Evolutionary conservation across 2,797 vertebrate genomes (phyloP).

Genomic region (Lophius americanus): DNA sequence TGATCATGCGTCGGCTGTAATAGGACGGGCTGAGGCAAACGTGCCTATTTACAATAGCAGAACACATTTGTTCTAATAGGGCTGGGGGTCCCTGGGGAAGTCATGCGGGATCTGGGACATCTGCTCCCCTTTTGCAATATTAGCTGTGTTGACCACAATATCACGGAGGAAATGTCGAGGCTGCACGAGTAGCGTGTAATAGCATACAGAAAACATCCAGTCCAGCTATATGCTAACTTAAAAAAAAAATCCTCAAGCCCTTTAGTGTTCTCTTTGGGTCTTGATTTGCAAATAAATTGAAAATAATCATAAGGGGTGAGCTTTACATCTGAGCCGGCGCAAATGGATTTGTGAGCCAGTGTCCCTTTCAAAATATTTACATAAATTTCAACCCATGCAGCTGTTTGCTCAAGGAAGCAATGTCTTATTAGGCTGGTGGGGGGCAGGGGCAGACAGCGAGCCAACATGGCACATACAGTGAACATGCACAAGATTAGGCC

Average conservation of each 20-base stretch:
- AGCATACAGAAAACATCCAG: background rate
- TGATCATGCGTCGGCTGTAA: slow-evolving; percentile 99
- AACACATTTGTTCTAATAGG: slow-evolving; percentile 99
- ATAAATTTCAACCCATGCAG: slow-evolving; percentile 98
- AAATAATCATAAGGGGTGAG: slow-evolving; percentile 95
- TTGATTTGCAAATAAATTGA: slow-evolving; percentile 99
- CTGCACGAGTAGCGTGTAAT: slow-evolving; percentile 15
- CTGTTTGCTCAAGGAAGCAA: slow-evolving; percentile 97
- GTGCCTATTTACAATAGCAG: slow-evolving; percentile 99
- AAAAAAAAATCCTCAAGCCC: slow-evolving; percentile 89
- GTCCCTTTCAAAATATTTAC: slow-evolving; percentile 99
- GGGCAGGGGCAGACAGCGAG: slow-evolving; percentile 29
- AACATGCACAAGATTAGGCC: slow-evolving; percentile 54
- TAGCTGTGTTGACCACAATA: slow-evolving; percentile 84
- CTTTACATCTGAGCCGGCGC: slow-evolving; percentile 88
- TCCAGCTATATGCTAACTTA: slow-evolving; percentile 77
- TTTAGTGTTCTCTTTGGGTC: slow-evolving; percentile 91
- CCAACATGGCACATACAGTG: slow-evolving; percentile 52
- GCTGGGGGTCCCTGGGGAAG: slow-evolving; percentile 93
- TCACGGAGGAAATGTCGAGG: slow-evolving; percentile 49
- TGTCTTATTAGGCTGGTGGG: slow-evolving; percentile 87
- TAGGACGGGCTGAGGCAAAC: slow-evolving; percentile 98
- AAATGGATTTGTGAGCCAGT: slow-evolving; percentile 98
- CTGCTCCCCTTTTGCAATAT: slow-evolving; percentile 89
- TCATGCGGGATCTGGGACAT: slow-evolving; percentile 95